Conservation (phyloP, 53 echinoderm and acorn worm genomes). For the Actinopyga echinites region DNA sequence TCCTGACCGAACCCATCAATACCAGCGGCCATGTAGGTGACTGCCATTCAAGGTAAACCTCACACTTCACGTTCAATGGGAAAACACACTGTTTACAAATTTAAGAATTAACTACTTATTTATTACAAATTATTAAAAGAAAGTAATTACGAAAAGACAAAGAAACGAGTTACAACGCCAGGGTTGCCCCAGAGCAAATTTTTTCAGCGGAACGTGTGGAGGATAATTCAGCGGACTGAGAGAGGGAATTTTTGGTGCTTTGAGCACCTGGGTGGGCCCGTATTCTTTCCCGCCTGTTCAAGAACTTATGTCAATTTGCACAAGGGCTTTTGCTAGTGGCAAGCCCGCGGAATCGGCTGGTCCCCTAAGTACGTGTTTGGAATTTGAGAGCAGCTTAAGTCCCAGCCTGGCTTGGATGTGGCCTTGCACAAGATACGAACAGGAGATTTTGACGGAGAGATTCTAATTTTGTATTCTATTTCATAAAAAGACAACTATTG, state of each 20-base stretch:
- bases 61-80: too few relatives aligned
- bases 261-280: slow-evolving; percentile 31
- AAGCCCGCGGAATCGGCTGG: slow-evolving; percentile 11
- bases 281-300: slow-evolving; percentile 11
- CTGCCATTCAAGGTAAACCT: too few relatives aligned
- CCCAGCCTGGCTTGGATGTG: neutral
- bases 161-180: too few relatives aligned
- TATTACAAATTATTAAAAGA: too few relatives aligned
- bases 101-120: too few relatives aligned
- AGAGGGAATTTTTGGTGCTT: slow-evolving; percentile 13
- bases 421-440: neutral
- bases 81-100: too few relatives aligned
- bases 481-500: slow-evolving; percentile 1
- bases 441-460: neutral
- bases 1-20: too few relatives aligned
- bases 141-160: too few relatives aligned
- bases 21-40: too few relatives aligned
- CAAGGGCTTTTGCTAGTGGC: slow-evolving; percentile 31
- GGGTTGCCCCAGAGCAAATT: too few relatives aligned
- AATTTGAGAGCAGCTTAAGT: slow-evolving; percentile 31
- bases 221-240: too few relatives aligned
- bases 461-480: slow-evolving; percentile 34
- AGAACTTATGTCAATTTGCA: slow-evolving; percentile 22
- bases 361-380: slow-evolving; percentile 37
- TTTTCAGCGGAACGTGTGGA: too few relatives aligned